Base-by-base conservation (phyloP, 2,888 invertebrate genomes). In the Griposia aprilina region DNA sequence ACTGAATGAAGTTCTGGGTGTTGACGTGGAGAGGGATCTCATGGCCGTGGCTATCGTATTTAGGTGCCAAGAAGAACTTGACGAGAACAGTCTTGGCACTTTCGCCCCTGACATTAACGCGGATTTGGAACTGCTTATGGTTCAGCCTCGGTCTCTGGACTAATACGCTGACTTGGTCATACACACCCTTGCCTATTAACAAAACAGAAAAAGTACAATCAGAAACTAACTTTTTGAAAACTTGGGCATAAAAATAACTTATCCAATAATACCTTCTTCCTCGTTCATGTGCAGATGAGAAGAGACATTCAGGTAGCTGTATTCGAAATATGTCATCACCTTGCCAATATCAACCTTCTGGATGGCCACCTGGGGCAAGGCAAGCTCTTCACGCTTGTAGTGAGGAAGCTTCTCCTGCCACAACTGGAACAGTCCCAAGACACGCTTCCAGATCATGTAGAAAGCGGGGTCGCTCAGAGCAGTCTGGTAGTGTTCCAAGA, bases 1-100 rank as follows among this genome's bases (percentile, higher is more conserved):
- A 90, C 88, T 97, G 94, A 87, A 97, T 97, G 92, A 97, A 97
- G 93, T 97, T 97, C 74, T 97, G 91, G 50, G 96, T 95, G 92
- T 97, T 97, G 26, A 96, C 90, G 75, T 96, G 94, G 60, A 98
- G 94, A 86, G 97, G 96, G 59, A 97, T 93, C 78, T 95, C 93
- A 77, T 95, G 93, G 57, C 97, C 97, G 71, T 95, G 93, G 88
- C 97, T 97, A 90, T 98, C 97, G 90, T 97, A 97, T 93, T 98
- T 98, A 15, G 98, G 98, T 74, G 97, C 98, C 62, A 98, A 90
- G 97, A 97, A 98, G 80, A 98, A 95, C 82, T 97, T 97, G 15
- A 98, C 97, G 8, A 97, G 93, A 2, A 95, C 96, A 77, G 96
- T 97, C 89, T 95, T 91, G 70, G 94, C 90, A 8, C 96, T 97